Conservation (phyloP, 1,140 invertebrate genomes). For the Oreohelix idahoensis region DNA sequence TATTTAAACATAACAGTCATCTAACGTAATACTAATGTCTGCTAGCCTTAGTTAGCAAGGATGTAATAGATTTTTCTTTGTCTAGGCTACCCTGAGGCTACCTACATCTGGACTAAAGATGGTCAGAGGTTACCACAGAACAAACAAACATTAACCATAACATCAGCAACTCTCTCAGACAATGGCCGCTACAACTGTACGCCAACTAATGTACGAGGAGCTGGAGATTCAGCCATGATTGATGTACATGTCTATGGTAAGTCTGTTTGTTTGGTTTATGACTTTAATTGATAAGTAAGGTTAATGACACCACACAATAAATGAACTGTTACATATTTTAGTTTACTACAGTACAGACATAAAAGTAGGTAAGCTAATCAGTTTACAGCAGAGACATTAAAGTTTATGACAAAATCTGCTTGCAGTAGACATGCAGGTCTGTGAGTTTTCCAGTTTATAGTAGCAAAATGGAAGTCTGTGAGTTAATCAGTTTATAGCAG, state of each 20-base stretch:
- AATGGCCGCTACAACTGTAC: constrained; percentile 58
- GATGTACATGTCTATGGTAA: constrained; percentile 54
- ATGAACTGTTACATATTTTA: background rate
- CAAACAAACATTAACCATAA: constrained; percentile 39
- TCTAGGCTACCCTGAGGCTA: constrained; percentile 55
- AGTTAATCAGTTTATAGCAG: no score
- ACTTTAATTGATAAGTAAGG: background rate
- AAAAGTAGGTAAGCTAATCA: no score
- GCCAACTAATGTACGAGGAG: constrained; percentile 50
- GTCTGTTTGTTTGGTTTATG: background rate
- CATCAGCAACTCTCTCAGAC: constrained; percentile 45
- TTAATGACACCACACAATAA: no score
- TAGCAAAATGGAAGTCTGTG: no score
- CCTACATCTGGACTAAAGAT: constrained; percentile 54
- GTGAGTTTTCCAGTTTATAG: no score
- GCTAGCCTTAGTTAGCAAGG: no score
- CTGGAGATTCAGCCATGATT: constrained; percentile 45
- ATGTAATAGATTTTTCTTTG: no score
- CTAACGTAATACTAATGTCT: no score
- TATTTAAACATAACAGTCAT: no score
- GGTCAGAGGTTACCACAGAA: constrained; percentile 31
- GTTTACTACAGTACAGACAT: background rate
- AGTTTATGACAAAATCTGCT: no score
- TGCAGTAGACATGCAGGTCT: no score
- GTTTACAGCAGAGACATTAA: no score